A percentile compares a stretch with the other conserved stretches of the same genome.
phyloP scores from a whole-genome alignment of 2,113 vertebrate genomes.

The Python bivittatus region DNA sequence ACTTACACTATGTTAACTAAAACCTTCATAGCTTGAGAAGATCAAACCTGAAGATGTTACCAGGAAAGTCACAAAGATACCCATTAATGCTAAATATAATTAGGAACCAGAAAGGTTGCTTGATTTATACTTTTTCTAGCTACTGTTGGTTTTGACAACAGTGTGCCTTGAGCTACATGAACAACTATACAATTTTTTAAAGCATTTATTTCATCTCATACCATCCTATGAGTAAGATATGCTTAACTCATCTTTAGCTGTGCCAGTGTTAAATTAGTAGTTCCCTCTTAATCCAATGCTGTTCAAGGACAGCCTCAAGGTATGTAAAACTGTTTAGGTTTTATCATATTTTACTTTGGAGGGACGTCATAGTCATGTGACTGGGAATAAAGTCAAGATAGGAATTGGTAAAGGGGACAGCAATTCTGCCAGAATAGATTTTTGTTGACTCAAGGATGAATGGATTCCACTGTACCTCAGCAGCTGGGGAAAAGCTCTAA shows the following conservation, averaged over 20 bases:
- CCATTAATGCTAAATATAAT: rapidly evolving
- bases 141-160: not conserved
- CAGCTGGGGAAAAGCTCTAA: not conserved
- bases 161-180: not conserved
- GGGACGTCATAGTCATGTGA: not conserved
- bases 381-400: not conserved
- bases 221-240: not conserved
- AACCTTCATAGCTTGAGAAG: slow-evolving; percentile 21
- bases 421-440: not conserved
- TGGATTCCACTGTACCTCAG: not conserved
- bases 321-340: not conserved
- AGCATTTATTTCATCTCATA: not conserved
- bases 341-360: not conserved
- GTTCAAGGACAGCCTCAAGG: not conserved
- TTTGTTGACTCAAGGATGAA: not conserved
- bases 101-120: slow-evolving; percentile 4
- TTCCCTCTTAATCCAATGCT: not conserved
- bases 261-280: not conserved
- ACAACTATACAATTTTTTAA: not conserved
- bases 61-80: not conserved
- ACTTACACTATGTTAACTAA: slow-evolving; percentile 32
- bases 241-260: not conserved
- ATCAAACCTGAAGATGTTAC: not conserved
- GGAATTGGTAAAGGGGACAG: not conserved
- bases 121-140: slow-evolving; percentile 9